phyloP scores from a whole-genome alignment of 2,888 invertebrate genomes.

The Pilophorus perplexus region DNA sequence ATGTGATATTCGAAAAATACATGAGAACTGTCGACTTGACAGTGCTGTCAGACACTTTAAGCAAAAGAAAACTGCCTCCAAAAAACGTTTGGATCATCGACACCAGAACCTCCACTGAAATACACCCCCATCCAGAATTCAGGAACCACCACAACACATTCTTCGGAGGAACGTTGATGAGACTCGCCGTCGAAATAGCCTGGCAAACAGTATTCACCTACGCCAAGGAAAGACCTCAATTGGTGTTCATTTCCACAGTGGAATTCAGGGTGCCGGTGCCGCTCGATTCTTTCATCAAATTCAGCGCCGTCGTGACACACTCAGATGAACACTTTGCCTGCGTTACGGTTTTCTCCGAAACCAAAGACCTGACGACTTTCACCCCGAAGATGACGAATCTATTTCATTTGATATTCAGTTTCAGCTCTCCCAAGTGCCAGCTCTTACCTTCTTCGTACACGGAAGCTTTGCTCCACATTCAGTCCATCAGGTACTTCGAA shows the following conservation, averaged over 20 bases:
- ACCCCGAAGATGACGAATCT: constrained; percentile 65
- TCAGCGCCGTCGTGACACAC: constrained; percentile 58
- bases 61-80: constrained; percentile 57
- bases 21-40: constrained; percentile 59
- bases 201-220: constrained; percentile 65
- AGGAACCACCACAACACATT: constrained; percentile 72
- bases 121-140: constrained; percentile 61
- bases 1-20: constrained; percentile 66
- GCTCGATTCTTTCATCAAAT: constrained; percentile 67
- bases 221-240: constrained; percentile 57
- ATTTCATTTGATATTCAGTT: constrained; percentile 69
- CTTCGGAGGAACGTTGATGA: constrained; percentile 79
- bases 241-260: constrained; percentile 68
- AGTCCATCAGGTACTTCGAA: constrained; percentile 8
- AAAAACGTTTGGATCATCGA: constrained; percentile 67
- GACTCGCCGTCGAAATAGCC: constrained; percentile 69
- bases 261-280: constrained; percentile 68
- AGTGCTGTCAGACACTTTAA: constrained; percentile 54
- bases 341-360: constrained; percentile 67
- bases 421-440: constrained; percentile 55
- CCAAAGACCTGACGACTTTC: constrained; percentile 60
- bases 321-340: constrained; percentile 58
- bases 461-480: constrained; percentile 28
- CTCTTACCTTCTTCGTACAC: constrained; percentile 57
- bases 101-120: constrained; percentile 60